Evolutionary conservation across 2,113 vertebrate species (phyloP), one percentile per base, ranked within the genome.

Genomic region (Fregata magnificens): DNA sequence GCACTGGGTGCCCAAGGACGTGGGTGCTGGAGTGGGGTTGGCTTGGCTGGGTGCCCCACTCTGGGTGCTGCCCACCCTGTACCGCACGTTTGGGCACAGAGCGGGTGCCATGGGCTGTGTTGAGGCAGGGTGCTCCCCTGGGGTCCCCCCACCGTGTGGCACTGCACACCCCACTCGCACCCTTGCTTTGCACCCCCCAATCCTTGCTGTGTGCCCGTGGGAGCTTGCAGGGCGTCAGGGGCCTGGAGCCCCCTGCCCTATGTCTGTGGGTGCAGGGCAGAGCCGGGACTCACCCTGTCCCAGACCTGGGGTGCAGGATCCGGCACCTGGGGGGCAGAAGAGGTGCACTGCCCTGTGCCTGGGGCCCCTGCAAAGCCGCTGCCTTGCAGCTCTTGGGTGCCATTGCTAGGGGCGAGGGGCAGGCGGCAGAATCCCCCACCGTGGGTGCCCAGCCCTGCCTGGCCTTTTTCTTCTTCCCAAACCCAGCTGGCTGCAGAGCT

Each of bases 41-140:
- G 40, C 67, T 34, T 15, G 4, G 14, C 13, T 3, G 4, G 22
- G 14, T 36, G 26, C 6, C 40, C 44, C 10, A 1, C 7, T 6
- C 58, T 32, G 55, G 55, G 66, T 55, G 76, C 86, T 87, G 76
- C 80, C 85, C 45, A 4, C 72, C 10, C 85, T 40, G 40, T 62
- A 17, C 53, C 6, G 10, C 26, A 20, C 38, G 7, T 71, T 16
- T 59, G 88, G 45, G 61, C 18, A 49, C 49, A 45, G 52, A 45
- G 36, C 0, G 1, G 52, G 26, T 76, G 74, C 34, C 22, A 17
- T 2, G 14, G 16, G 31, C 10, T 65, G 56, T 8, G 19, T 7
- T 5, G 19, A 1, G 1, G 31, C 22, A 21, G 11, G 38, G 14
- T 7, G 47, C 11, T 36, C 17, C 42, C 38, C 26, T 52, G 34